Evolutionary conservation across 2,888 invertebrate genomes (phyloP), one percentile per base, ranked within the genome.

Genomic region (Acronicta aceris): DNA sequence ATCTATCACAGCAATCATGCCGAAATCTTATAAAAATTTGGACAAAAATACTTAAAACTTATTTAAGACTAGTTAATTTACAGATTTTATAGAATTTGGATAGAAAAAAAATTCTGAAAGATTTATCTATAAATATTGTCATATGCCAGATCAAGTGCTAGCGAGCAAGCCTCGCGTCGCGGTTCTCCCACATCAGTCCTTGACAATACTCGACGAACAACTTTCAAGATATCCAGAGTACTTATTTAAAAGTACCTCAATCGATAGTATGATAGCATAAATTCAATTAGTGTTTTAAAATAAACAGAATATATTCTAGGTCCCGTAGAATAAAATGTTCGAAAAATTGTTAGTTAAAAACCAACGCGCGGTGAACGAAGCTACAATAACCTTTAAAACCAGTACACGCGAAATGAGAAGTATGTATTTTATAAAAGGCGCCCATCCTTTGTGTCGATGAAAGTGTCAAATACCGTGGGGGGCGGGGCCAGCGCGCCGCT

Each of bases 31-130:
- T 82, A 79, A 80, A 81, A 84, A 84, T 84, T 87, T 85, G 81
- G 87, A 87, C 83, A 84, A 81, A 81, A 79, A 82, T 84, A 78
- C 85, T 85, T 85, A 83, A 38, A 79, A 79, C 80, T 83, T 82
- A 86, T 76, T 81, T 81, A 82, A 84, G 90, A 90, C 90, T 90
- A 89, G 89, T 84, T 89, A 83, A 84, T 82, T 83, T 81, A 83
- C 83, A 86, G 79, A 82, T 79, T 80, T 71, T 72, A 82, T 65
- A 77, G 65, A 77, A 65, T 79, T 79, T 74, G 73, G 79, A 67
- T 79, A 78, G 7, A 59, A 79, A 71, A 77, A 74, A 69, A 21
- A 21, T 4, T 74, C 66, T 72, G 71, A 76, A 76, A 81, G 74
- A 83, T 82, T 79, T 78, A 79, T 72, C 66, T 62, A 71, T 70